Conservation (phyloP, 2,888 invertebrate genomes). For the Spilarctia lutea region DNA sequence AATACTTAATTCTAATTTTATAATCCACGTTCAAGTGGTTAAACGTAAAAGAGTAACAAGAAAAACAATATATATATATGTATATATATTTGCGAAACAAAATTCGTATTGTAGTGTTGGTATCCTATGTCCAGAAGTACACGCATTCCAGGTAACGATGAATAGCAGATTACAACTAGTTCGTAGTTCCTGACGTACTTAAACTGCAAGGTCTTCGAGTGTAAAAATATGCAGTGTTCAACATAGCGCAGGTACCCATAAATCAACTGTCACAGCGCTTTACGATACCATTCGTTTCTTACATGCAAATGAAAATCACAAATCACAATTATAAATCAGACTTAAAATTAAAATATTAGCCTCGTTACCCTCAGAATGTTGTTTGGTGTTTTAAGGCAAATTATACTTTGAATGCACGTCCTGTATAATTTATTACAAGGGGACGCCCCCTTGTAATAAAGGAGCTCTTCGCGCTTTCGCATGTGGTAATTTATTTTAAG, state of each 20-base stretch:
- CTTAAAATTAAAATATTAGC: slow-evolving; percentile 27
- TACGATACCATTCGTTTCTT: neutral
- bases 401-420: slow-evolving; percentile 43
- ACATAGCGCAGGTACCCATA: neutral
- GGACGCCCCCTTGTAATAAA: neutral
- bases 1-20: too few species aligned
- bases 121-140: too few species aligned
- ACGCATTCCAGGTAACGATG: too few species aligned
- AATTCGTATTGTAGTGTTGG: too few species aligned
- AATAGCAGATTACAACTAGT: too few species aligned
- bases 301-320: neutral
- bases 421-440: slow-evolving; percentile 17
- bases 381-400: slow-evolving; percentile 47
- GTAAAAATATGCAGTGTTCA: neutral
- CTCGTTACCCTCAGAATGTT: slow-evolving; percentile 32
- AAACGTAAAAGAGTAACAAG: too few species aligned
- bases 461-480: slow-evolving; percentile 5
- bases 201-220: too few species aligned
- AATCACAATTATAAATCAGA: slow-evolving; percentile 8
- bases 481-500: slow-evolving; percentile 19
- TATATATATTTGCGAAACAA: too few species aligned
- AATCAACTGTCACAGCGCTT: neutral
- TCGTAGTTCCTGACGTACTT: neutral
- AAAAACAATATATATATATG: too few species aligned
- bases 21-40: too few species aligned